These are phyloP conservation scores for Adoxophyes honmai DNA, from an alignment of 1,140 invertebrate species.

Conservation along the genomic window DNA sequence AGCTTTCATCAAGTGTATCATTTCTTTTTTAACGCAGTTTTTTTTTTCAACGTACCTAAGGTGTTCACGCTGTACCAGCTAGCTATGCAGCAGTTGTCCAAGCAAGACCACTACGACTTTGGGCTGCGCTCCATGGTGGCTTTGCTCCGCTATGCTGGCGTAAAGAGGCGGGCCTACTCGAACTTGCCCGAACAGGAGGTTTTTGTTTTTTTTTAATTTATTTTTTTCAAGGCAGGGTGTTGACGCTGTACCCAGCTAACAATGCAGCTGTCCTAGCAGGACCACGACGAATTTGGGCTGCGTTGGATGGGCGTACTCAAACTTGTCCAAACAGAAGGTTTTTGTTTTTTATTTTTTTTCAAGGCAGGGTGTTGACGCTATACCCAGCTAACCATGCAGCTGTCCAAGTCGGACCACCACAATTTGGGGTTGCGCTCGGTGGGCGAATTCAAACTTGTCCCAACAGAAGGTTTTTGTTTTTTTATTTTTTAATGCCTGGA, in stretches of 20 bases:
- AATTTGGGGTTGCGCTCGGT: slow-evolving; percentile 92
- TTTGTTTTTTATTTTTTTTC: background rate
- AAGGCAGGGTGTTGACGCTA: slow-evolving; percentile 68
- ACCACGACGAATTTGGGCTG: slow-evolving; percentile 93
- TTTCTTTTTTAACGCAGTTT: slow-evolving; percentile 16
- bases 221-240: background rate
- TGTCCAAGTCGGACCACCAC: slow-evolving; percentile 90
- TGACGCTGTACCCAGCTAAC: slow-evolving; percentile 84
- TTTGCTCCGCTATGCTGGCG: slow-evolving; percentile 88
- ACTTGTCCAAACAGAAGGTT: slow-evolving; percentile 87
- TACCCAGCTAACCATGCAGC: slow-evolving; percentile 85
- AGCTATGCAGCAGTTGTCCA: slow-evolving; percentile 85
- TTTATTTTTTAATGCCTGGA: background rate
- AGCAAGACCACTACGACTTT: slow-evolving; percentile 93
- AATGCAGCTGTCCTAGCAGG: slow-evolving; percentile 87
- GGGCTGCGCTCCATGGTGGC: slow-evolving; percentile 90
- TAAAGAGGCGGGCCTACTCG: slow-evolving; percentile 84
- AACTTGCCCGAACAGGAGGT: slow-evolving; percentile 87
- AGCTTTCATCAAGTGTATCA: too few species aligned
- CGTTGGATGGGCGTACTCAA: slow-evolving; percentile 85
- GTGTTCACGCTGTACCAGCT: slow-evolving; percentile 85
- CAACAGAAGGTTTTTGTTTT: slow-evolving; percentile 83
- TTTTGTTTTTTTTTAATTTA: background rate
- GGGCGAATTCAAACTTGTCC: slow-evolving; percentile 82
- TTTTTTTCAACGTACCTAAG: slow-evolving; percentile 46